Conservation (phyloP, 2,888 invertebrate genomes). For the Pterostichus niger region DNA sequence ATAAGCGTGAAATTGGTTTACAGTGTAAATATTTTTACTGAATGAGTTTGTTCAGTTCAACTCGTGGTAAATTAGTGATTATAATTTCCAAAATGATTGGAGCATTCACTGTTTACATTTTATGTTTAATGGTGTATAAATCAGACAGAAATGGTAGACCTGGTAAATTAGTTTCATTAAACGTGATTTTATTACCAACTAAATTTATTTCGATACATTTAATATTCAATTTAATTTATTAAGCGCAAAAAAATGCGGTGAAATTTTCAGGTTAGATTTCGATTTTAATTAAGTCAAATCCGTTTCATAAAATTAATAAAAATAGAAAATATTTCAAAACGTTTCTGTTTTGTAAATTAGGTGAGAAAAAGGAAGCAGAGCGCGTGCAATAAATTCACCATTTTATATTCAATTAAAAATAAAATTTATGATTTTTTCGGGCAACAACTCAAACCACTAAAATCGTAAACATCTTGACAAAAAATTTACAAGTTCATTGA, state of each 20-base stretch:
- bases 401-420: conserved; percentile 62
- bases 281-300: conserved; percentile 26
- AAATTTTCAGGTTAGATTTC: conserved; percentile 32
- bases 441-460: conserved; percentile 2
- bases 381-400: conserved; percentile 19
- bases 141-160: conserved; percentile 8
- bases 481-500: conserved; percentile 23
- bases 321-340: conserved; percentile 3
- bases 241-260: background rate
- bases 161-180: conserved; percentile 62
- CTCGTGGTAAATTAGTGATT: conserved; percentile 49
- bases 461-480: conserved; percentile 34
- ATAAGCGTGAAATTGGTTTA: conserved; percentile 30
- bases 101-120: conserved; percentile 56
- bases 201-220: conserved; percentile 51
- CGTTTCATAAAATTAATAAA: background rate
- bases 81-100: conserved; percentile 57
- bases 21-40: conserved; percentile 43
- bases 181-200: conserved; percentile 53
- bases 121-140: conserved; percentile 45
- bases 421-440: conserved; percentile 45
- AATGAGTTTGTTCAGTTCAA: conserved; percentile 36
- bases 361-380: conserved; percentile 14
- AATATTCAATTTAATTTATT: conserved; percentile 48
- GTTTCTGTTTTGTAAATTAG: background rate